Conservation (phyloP, 1,140 invertebrate species). For the Helicoverpa zea region DNA sequence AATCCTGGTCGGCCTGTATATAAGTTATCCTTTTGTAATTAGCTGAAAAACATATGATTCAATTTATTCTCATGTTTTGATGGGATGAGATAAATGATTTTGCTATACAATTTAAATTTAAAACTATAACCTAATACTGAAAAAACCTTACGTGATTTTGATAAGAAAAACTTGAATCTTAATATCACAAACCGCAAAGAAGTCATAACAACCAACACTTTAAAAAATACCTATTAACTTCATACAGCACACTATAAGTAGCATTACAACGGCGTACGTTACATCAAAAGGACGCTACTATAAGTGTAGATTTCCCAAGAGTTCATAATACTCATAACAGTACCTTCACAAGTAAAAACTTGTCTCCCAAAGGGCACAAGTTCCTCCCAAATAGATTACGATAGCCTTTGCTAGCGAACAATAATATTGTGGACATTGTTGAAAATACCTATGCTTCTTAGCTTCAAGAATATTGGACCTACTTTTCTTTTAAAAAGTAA, state of each 20-base stretch:
- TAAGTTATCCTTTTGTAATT: no score
- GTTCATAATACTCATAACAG: slow-evolving; percentile 64
- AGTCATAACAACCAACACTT: neutral
- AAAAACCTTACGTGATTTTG: neutral
- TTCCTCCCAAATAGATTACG: slow-evolving; percentile 63
- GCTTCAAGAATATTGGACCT: neutral
- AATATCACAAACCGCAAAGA: neutral
- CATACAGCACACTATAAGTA: slow-evolving; percentile 23
- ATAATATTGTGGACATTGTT: slow-evolving; percentile 48
- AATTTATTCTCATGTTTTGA: no score
- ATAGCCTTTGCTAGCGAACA: slow-evolving; percentile 51
- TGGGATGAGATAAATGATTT: no score
- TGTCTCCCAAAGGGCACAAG: slow-evolving; percentile 56
- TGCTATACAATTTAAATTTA: no score
- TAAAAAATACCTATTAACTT: neutral
- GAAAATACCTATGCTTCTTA: neutral
- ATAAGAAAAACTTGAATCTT: neutral
- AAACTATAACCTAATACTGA: no score
- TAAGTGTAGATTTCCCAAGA: slow-evolving; percentile 66
- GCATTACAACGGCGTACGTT: slow-evolving; percentile 42
- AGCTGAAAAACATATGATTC: no score
- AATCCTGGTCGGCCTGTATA: no score
- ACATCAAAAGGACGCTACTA: slow-evolving; percentile 53
- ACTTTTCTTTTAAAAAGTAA: neutral
- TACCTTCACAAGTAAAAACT: slow-evolving; percentile 63